Base-by-base conservation (phyloP, 1,140 invertebrate genomes). In the Penaeus chinensis region DNA sequence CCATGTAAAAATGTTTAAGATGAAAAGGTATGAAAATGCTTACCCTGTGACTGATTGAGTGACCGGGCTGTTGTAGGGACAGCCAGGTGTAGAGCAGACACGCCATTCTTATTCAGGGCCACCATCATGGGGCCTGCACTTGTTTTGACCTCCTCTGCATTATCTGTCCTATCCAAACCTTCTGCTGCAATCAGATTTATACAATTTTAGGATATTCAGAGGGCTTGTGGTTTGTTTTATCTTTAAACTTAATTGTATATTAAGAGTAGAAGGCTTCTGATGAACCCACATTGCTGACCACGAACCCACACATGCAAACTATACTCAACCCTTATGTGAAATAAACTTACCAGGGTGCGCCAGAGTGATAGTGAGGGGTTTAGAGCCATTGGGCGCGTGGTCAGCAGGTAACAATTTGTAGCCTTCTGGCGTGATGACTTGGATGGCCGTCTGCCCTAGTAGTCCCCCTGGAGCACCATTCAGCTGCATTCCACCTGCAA, bases 301-400 rank as follows among this genome's bases (percentile, higher is more conserved):
- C 92, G 47, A 93, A 92, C 32, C 87, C 54, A 54, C 10, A 54
- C 11, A 54, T 54, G 54, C 54, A 54, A 54, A 54, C 5, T 54
- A 54, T 54, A 54, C 54, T 54, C 54, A 54, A 54, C 54, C 54
- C 91, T 93, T 92, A 90, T 92, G 93, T 90, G 93, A 92, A 37
- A 92, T 91, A 4, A 66, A 88, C 78, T 84, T 78, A 84, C 88
- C 90, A 69, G 87, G 84, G 63, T 89, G 81, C 92, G 92, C 88
- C 42, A 93, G 92, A 71, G 93, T 93, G 80, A 93, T 85, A 24
- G 93, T 92, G 37, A 93, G 92, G 16, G 92, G 92, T 87, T 93
- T 92, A 87, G 92, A 89, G 20, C 88, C 83, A 54, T 86, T 87
- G 32, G 85, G 85, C 63, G 89, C 80, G 76, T 89, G 86, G 82